Evolutionary conservation across 2,888 invertebrate species (phyloP).

Genomic region (Strigamia maritima): DNA sequence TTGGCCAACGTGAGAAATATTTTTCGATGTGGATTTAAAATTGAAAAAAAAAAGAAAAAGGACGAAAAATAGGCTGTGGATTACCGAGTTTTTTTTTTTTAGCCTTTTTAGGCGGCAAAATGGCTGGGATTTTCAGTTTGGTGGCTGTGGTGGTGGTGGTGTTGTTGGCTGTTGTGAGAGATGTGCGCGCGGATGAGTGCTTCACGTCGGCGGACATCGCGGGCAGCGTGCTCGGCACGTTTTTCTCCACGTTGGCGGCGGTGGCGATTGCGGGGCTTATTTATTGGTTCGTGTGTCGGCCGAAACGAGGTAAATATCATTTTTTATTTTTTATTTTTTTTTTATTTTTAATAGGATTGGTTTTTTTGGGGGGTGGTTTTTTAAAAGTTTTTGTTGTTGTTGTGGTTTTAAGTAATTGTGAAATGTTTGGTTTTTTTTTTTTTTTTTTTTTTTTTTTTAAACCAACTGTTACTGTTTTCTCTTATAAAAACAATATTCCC

Average conservation of each 20-base stretch:
- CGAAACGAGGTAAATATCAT: conserved; percentile 39
- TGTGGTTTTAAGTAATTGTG: background rate
- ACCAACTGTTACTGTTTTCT: too few relatives aligned
- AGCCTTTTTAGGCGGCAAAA: background rate
- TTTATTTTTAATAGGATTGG: too few relatives aligned
- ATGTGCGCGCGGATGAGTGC: conserved; percentile 51
- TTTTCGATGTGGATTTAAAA: background rate
- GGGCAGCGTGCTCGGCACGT: conserved; percentile 68
- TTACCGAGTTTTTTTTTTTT: background rate
- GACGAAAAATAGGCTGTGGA: background rate
- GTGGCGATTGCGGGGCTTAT: conserved; percentile 54
- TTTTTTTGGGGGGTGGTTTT: too few relatives aligned
- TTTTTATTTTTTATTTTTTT: conserved; percentile 38
- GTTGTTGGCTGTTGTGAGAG: too few relatives aligned
- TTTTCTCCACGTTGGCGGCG: conserved; percentile 63
- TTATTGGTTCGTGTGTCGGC: conserved; percentile 39
- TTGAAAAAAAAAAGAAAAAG: too few relatives aligned
- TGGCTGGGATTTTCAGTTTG: background rate
- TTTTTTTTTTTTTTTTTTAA: background rate
- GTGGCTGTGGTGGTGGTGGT: background rate
- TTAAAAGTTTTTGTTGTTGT: background rate
- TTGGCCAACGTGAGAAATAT: background rate
- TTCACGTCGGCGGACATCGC: conserved; percentile 68
- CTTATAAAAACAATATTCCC: too few relatives aligned
- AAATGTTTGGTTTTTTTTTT: background rate